Percentiles rank a stretch among this genome's conserved stretches.
Conservation (phyloP, 2,113 vertebrate species). For the Phylloscopus whistleri region DNA sequence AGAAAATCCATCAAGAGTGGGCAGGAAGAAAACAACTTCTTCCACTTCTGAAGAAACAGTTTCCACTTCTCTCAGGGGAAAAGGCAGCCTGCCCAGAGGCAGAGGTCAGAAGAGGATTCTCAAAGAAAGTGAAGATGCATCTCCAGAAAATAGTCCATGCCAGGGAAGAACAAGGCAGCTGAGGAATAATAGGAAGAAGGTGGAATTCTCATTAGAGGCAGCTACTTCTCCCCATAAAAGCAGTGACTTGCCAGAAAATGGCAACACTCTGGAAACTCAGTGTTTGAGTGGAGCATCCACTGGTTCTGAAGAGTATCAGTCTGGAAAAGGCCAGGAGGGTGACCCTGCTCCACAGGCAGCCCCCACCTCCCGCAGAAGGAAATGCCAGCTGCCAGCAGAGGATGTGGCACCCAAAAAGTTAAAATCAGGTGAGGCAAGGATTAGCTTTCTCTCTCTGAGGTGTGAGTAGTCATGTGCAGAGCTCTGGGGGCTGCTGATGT, state of each 20-base stretch:
- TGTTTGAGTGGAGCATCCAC: neutral
- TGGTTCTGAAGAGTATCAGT: neutral
- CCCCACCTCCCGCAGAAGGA: neutral
- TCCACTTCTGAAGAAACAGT: neutral
- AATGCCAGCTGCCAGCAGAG: neutral
- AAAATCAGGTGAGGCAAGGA: slow-evolving; percentile 50
- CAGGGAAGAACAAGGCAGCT: neutral
- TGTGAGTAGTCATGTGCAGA: neutral
- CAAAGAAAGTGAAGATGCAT: neutral
- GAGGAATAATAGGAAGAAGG: neutral
- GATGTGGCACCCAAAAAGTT: neutral
- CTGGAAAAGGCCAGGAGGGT: neutral
- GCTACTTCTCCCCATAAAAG: neutral
- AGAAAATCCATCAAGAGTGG: neutral
- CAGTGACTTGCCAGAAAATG: neutral
- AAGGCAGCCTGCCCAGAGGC: neutral
- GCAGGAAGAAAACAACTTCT: neutral
- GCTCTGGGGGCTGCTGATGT: neutral
- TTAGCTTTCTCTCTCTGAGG: neutral
- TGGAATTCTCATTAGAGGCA: neutral
- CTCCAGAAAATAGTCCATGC: neutral
- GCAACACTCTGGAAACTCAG: neutral
- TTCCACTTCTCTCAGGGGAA: neutral
- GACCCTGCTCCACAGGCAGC: neutral
- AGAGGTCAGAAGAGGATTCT: neutral